These are phyloP conservation scores for Phylloscopus trochilus DNA, from an alignment of 2,113 vertebrate genomes.

Conservation along the genomic window DNA sequence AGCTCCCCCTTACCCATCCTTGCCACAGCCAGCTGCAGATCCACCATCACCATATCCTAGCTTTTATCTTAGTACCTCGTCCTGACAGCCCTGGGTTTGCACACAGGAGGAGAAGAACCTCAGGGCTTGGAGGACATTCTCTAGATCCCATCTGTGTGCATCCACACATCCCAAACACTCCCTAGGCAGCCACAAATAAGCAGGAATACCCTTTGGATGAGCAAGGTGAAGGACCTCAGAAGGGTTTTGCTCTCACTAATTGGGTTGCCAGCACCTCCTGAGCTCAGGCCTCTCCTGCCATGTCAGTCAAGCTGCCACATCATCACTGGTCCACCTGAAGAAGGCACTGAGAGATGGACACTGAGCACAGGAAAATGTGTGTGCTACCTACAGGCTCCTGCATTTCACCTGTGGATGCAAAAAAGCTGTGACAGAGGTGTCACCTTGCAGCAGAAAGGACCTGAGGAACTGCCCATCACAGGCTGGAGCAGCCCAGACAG, in stretches of 20 bases:
- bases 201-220: fast-evolving
- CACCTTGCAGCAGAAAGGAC: neutral
- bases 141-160: neutral
- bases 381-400: neutral
- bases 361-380: fast-evolving
- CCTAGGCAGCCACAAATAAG: neutral
- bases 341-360: neutral
- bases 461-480: neutral
- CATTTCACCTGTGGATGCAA: neutral
- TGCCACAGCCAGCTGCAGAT: neutral
- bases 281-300: neutral
- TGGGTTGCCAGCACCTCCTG: neutral
- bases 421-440: neutral
- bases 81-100: neutral
- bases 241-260: neutral
- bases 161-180: neutral
- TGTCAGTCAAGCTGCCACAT: too few species aligned
- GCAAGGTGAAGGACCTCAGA: neutral
- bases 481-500: neutral
- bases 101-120: neutral
- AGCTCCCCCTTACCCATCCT: neutral
- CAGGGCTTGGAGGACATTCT: neutral
- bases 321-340: neutral
- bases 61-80: neutral
- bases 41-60: neutral